Base-by-base conservation (phyloP, 2,113 vertebrate species). In the Cettia cetti region DNA sequence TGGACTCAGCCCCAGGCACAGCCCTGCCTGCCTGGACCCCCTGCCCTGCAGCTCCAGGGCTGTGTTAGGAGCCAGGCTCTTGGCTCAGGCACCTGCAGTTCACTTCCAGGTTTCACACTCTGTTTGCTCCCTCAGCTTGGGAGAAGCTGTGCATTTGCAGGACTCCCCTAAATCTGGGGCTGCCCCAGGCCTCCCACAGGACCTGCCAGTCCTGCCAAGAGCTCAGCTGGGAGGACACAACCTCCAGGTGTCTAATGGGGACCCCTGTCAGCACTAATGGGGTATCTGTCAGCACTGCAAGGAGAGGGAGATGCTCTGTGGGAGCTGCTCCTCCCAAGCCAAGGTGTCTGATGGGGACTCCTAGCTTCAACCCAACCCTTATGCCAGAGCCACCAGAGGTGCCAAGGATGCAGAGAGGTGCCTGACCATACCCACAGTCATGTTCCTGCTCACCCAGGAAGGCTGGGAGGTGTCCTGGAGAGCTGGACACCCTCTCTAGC, bases 211-310 rank as follows among this genome's bases (percentile, higher is more conserved):
- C 53, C 70, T 71, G 28, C 19, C 68, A 37, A 11, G 52, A 50
- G 1, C 27, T 45, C 60, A 5, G 19, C 11, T 40, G 66, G 31
- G 42, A 59, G 60, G 45, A n/a, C 52, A 42, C n/a, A n/a, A n/a
- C n/a, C n/a, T n/a, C n/a, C n/a, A n/a, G n/a, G n/a, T n/a, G n/a
- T n/a, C n/a, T n/a, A n/a, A n/a, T n/a, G n/a, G n/a, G n/a, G n/a
- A n/a, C n/a, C n/a, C n/a, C n/a, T n/a, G n/a, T n/a, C n/a, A n/a
- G n/a, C n/a, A n/a, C n/a, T n/a, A n/a, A n/a, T n/a, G n/a, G n/a
- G n/a, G n/a, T n/a, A n/a, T n/a, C n/a, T n/a, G n/a, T n/a, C 0
- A 0, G 6, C 45, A 21, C 22, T 16, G 2, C 83, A 49, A 9
- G 33, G 19, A 23, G 7, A 10, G 19, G 54, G 42, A 83, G 24